These are phyloP conservation scores for Drosophila lacertosa DNA, from an alignment of 1,140 invertebrate species.

Conservation along the genomic window DNA sequence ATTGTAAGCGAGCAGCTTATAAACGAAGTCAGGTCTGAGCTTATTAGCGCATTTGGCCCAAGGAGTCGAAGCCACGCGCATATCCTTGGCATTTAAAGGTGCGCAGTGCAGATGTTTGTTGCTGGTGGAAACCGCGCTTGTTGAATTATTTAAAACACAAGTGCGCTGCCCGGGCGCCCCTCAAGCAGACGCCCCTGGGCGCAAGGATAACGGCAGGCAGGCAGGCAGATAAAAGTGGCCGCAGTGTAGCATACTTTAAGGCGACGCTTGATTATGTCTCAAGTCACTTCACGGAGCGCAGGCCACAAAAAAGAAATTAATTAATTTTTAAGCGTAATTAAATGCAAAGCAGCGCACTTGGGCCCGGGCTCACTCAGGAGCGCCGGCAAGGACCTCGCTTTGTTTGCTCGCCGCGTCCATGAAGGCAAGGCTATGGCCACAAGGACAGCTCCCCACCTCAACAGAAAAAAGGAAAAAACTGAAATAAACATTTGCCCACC, in stretches of 20 bases:
- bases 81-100: conserved; percentile 78
- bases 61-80: conserved; percentile 19
- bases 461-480: conserved; percentile 1
- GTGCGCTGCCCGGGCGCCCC: conserved; percentile 44
- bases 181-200: not conserved
- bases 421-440: conserved; percentile 38
- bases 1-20: no score
- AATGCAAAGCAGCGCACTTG: conserved; percentile 78
- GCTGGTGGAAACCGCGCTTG: conserved; percentile 57
- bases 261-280: conserved; percentile 79
- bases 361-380: conserved; percentile 13
- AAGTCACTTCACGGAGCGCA: conserved; percentile 60
- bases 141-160: conserved; percentile 79
- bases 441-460: conserved; percentile 10
- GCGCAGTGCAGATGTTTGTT: conserved; percentile 17
- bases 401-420: conserved; percentile 37
- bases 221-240: conserved; percentile 69
- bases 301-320: conserved; percentile 78
- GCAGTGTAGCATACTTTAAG: conserved; percentile 73
- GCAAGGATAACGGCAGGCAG: conserved; percentile 63
- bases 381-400: conserved; percentile 35
- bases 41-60: not conserved
- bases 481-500: not conserved
- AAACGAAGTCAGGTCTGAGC: no score
- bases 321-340: conserved; percentile 83